These are phyloP conservation scores for Sinhomidia bicolor DNA, from an alignment of 2,888 invertebrate genomes.

Conservation along the genomic window DNA sequence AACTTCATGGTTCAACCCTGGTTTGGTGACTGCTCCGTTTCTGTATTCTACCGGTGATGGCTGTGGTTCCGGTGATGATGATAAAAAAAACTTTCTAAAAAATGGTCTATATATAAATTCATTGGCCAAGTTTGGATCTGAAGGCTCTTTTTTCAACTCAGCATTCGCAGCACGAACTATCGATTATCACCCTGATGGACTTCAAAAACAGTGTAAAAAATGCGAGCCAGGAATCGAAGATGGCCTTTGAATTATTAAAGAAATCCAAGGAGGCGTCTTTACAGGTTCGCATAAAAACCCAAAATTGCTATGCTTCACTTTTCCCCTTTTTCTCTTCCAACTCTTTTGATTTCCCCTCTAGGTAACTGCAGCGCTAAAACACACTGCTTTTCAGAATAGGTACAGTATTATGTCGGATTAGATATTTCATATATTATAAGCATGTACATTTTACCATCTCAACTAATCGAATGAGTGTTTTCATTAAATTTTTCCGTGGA, in stretches of 20 bases:
- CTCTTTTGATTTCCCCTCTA: constrained; percentile 4
- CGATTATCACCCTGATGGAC: constrained; percentile 80
- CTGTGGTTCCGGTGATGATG: constrained; percentile 36
- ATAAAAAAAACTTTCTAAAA: not conserved
- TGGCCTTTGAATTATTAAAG: constrained; percentile 80
- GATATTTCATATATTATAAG: not conserved
- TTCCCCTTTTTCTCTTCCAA: not conserved
- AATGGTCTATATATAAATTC: constrained; percentile 42
- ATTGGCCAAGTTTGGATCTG: constrained; percentile 78
- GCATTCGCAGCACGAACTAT: constrained; percentile 80
- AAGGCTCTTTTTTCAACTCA: constrained; percentile 78
- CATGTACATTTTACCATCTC: constrained; percentile 3
- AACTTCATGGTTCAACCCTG: constrained; percentile 31
- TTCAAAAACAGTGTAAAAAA: constrained; percentile 80
- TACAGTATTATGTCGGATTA: not conserved
- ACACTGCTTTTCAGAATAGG: no score
- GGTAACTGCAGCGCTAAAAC: not conserved
- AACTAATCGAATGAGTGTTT: constrained; percentile 55
- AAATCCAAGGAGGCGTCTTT: constrained; percentile 77
- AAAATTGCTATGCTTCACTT: not conserved
- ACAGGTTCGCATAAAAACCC: constrained; percentile 57
- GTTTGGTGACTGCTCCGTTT: not conserved
- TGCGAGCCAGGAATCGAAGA: constrained; percentile 79
- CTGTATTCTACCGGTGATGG: not conserved
- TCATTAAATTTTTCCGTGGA: constrained; percentile 28